These are phyloP conservation scores for Lichenostomus cassidix DNA, from an alignment of 2,113 vertebrate genomes.

Conservation along the genomic window DNA sequence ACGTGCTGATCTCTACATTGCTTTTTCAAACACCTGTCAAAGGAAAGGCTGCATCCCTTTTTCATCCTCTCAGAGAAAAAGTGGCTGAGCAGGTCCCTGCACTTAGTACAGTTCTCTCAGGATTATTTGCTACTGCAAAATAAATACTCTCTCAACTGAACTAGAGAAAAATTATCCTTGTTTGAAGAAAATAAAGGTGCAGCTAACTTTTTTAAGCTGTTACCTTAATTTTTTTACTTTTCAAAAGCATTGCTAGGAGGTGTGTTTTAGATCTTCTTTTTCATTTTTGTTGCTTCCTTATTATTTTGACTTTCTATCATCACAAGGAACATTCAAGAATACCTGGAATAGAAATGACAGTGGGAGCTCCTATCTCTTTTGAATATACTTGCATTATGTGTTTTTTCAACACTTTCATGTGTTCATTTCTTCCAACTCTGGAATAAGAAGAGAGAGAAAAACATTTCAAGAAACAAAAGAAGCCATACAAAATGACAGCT, in stretches of 20 bases:
- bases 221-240: background rate
- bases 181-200: background rate
- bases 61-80: background rate
- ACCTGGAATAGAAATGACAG: background rate
- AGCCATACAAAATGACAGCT: background rate
- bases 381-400: background rate
- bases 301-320: background rate
- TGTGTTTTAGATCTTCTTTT: background rate
- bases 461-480: background rate
- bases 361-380: background rate
- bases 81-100: background rate
- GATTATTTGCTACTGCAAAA: background rate
- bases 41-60: background rate
- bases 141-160: background rate
- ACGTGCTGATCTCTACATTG: background rate
- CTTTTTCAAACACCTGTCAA: background rate
- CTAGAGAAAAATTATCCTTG: background rate
- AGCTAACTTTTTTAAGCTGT: background rate
- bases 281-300: background rate
- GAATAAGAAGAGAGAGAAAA: background rate
- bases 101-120: background rate
- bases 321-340: background rate
- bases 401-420: background rate
- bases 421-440: background rate
- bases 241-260: background rate